Conservation (phyloP, 2,113 vertebrate species). For the Sylvia atricapilla region DNA sequence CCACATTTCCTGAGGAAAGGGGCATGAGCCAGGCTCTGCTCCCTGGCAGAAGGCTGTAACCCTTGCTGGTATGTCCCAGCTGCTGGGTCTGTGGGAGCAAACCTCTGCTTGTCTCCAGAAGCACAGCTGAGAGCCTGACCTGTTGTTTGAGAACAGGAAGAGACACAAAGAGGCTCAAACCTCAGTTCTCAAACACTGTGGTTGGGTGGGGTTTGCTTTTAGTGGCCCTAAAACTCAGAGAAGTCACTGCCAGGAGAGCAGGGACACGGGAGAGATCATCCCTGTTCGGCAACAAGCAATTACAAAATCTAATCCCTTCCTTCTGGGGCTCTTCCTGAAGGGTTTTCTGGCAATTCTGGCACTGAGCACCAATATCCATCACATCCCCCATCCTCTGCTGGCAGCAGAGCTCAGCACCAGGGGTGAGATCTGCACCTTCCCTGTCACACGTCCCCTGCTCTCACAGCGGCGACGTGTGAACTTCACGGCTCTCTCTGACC, state of each 20-base stretch:
- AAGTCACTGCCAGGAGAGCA: too few species aligned
- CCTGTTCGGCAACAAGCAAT: neutral
- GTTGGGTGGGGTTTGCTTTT: neutral
- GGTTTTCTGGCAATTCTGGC: neutral
- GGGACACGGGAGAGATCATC: rapidly evolving
- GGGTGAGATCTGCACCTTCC: neutral
- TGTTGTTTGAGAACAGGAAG: neutral
- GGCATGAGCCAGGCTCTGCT: rapidly evolving
- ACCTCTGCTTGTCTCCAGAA: neutral
- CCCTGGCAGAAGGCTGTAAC: neutral
- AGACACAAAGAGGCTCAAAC: neutral
- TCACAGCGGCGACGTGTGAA: constrained; percentile 1
- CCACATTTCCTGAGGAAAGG: neutral
- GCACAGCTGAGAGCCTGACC: neutral
- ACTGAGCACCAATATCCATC: neutral
- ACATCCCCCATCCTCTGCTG: neutral
- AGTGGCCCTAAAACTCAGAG: neutral
- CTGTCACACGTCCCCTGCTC: neutral
- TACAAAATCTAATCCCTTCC: rapidly evolving
- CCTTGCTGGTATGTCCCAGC: rapidly evolving
- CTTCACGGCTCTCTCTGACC: neutral
- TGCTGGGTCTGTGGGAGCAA: neutral
- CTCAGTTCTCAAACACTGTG: neutral
- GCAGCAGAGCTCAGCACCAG: neutral
- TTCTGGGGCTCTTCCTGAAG: neutral